A percentile compares a stretch with the other conserved stretches of the same genome.
Conservation (phyloP, 2,888 invertebrate species). For the Amphipoea lucens region DNA sequence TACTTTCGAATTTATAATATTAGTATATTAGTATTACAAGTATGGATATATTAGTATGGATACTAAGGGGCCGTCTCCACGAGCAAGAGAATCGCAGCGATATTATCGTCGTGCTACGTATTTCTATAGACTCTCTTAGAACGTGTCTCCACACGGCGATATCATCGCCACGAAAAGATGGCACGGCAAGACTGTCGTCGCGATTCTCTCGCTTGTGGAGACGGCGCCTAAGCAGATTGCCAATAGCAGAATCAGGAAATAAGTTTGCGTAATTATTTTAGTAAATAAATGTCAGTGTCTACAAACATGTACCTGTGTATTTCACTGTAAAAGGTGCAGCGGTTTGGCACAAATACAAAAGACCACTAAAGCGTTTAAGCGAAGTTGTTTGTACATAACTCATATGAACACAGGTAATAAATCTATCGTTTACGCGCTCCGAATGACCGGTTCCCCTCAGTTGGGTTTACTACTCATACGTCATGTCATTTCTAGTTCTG, state of each 20-base stretch:
- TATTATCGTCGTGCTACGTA: no score
- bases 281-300: background rate
- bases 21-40: no score
- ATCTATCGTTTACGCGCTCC: constrained; percentile 43
- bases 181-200: no score
- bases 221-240: background rate
- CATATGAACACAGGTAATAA: constrained; percentile 32
- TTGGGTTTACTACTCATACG: constrained; percentile 33
- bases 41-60: no score
- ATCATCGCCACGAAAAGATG: no score
- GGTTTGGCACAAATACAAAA: background rate
- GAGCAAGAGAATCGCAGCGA: no score
- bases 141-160: no score
- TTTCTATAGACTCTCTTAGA: no score
- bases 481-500: constrained; percentile 9
- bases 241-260: no score
- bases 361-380: background rate
- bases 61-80: no score
- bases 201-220: no score
- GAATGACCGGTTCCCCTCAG: constrained; percentile 36
- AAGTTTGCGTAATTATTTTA: background rate
- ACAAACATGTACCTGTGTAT: background rate
- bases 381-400: constrained; percentile 26
- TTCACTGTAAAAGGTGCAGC: background rate
- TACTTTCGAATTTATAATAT: no score